Base-by-base conservation (phyloP, 1,140 invertebrate species). In the Pomacea maculata region DNA sequence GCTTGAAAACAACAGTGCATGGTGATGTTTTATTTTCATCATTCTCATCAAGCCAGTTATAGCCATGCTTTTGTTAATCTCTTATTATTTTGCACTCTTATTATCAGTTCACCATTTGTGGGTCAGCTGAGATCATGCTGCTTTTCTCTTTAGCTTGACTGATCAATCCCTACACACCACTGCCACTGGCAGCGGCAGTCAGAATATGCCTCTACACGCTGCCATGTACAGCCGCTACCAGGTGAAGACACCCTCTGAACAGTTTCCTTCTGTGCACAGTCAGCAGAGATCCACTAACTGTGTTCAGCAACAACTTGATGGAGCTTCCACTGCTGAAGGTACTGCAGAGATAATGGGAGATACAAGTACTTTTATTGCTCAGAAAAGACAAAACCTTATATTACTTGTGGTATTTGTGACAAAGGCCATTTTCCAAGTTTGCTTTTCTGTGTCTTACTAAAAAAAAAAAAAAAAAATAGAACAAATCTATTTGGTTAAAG, bases 191-290 rank as follows among this genome's bases (percentile, higher is more conserved):
- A 74, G 21, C 34, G 68, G 57, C 15, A 63, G 57, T 17, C 11
- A 57, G 25, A 75, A 64, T 63, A 29, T 77, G 63, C 75, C 15
- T n/a, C 75, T 78, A 12, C 77, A 78, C 45, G 2, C 64, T 54
- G 63, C 61, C 45, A 75, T 80, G 79, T 55, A 80, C 72, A 80
- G 79, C 55, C 79, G 72, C 34, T 71, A 80, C 79, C 61, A 80
- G n/a, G 14, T 52, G 17, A 61, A 17, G 11, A 61, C 57, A 11
- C 11, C 57, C 11, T 11, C 57, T 61, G 57, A 61, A 61, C 57
- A 61, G 57, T 61, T 61, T 11, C 57, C 57, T 17, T 61, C 57
- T 14, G 57, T 61, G 57, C 57, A 61, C 8, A 61, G 57, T 61
- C 57, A 61, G 11, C 57, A 61, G 57, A 61, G 15, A 61, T 1